Evolutionary conservation across 1,140 invertebrate genomes (phyloP), one percentile per base, ranked within the genome.

Genomic region (Conus ventricosus): DNA sequence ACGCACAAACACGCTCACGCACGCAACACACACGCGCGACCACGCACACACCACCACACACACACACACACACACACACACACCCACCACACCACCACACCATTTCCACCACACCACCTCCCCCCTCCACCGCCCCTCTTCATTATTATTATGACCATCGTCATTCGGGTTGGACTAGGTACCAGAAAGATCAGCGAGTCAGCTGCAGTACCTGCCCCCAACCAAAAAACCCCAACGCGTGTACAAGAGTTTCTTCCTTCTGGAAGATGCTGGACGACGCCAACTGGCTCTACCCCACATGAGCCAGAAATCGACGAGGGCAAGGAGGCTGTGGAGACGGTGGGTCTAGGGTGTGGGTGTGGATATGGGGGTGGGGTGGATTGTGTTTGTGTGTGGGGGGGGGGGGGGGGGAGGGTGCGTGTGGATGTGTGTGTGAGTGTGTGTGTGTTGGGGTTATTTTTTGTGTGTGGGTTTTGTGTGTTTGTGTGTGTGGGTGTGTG

Each of bases 221-320:
- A n/a, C n/a, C n/a, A n/a, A n/a, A n/a, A n/a, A n/a, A 83, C 23
- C 54, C 54, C 54, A 27, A 1, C 5, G 57, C 23, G 23, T 84
- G 23, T 84, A 63, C 82, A 84, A 84, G 82, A 84, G 55, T 53
- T 84, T 53, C 57, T 84, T 84, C 82, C 54, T 27, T 55, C 8
- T 84, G 82, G 82, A 84, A 84, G 55, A 84, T 84, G 82, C 11
- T 84, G 55, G 82, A 84, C 4, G 82, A 84, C 23, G 82, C 82
- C 82, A 23, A 63, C 23, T 84, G 82, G 82, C 27, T 6, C 54
- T 6, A n/a, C 23, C 27, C 25, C 5, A 10, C 55, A 4, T 84
- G 23, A 27, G 0, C 4, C 5, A 63, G 23, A 39, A 60, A 84
- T 84, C 25, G 13, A 5, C 4, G 80, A 81, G 7, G 80, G 55